Base-by-base conservation (phyloP, 2,113 vertebrate species). In the Phaethon lepturus region DNA sequence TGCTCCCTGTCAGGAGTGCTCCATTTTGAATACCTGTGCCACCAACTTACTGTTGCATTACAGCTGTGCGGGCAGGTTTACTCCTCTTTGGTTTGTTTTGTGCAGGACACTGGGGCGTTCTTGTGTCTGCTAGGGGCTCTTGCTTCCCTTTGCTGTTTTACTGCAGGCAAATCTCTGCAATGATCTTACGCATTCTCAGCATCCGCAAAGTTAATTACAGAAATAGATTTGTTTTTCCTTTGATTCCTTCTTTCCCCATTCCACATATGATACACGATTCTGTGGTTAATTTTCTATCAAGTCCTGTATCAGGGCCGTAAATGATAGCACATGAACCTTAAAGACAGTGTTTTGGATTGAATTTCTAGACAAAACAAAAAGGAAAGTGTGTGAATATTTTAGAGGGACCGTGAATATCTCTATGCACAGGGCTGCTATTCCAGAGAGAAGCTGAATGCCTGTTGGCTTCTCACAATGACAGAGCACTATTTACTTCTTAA, bases 241-340 rank as follows among this genome's bases (percentile, higher is more conserved):
- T 80, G 55, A 13, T 88, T 63, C 38, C 18, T 83, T 80, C 25
- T 93, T 94, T 91, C 45, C 38, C 26, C 3, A 29, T 93, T 88
- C 53, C 11, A 31, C 4, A 5, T 47, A 12, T 17, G 42, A 9
- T 1, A 0, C 0, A 2, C 81, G 62, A 35, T 71, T 75, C 40
- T 53, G 3, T 58, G 47, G 64, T 79, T 91, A 19, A 26, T 67
- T 84, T 79, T 83, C 47, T 44, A 2, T 55, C 31, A 35, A 67
- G 23, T 35, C 28, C 8, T 40, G 1, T 66, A 15, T 75, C 53
- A 82, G 80, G 56, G 33, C 31, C 7, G 6, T 4, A 18, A 29
- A 55, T 31, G 81, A 14, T 15, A 76, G 5, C 3, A 13, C 16
- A 10, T 26, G 29, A 64, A 26, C 40, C 20, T 12, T 35, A 49